Percentiles rank a stretch among this genome's conserved stretches.
These are phyloP conservation scores for Hirtodrosophila cameraria DNA, from an alignment of 2,888 invertebrate species.

Conservation along the genomic window DNA sequence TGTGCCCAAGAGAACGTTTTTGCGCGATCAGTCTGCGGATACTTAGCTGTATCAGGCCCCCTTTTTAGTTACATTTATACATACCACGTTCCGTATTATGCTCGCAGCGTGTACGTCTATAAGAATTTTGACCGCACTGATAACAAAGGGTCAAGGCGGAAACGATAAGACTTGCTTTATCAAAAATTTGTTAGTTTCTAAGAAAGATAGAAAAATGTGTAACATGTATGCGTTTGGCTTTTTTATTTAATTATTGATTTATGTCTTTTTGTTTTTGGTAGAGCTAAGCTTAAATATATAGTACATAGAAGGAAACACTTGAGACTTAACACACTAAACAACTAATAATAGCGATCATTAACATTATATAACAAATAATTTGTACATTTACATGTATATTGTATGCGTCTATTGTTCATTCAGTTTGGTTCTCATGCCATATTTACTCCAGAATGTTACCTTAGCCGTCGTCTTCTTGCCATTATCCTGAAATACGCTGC, in stretches of 20 bases:
- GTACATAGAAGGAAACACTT: conserved; percentile 14
- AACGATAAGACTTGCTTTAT: conserved; percentile 29
- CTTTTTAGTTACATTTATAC: no score
- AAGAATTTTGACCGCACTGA: no score
- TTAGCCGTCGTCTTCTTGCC: conserved; percentile 89
- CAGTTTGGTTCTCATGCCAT: conserved; percentile 86
- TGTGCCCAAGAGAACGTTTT: conserved; percentile 40
- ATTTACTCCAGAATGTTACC: conserved; percentile 97
- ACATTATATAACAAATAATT: conserved; percentile 58
- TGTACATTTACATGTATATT: neutral
- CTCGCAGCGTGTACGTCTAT: no score
- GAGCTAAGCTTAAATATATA: conserved; percentile 43
- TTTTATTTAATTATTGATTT: conserved; percentile 10
- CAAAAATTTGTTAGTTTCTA: neutral
- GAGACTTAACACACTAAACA: conserved; percentile 22
- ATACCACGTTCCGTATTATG: no score
- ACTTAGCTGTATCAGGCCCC: neutral
- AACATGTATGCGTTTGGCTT: neutral
- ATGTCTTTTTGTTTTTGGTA: conserved; percentile 48
- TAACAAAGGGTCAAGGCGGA: conserved; percentile 35
- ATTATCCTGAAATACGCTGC: conserved; percentile 95
- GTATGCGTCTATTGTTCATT: conserved; percentile 52
- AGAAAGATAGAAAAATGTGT: conserved; percentile 5
- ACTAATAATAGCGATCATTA: conserved; percentile 55
- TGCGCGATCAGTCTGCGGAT: conserved; percentile 27